Conservation (phyloP, 2,797 vertebrate species). For the Hemitrygon akajei region DNA sequence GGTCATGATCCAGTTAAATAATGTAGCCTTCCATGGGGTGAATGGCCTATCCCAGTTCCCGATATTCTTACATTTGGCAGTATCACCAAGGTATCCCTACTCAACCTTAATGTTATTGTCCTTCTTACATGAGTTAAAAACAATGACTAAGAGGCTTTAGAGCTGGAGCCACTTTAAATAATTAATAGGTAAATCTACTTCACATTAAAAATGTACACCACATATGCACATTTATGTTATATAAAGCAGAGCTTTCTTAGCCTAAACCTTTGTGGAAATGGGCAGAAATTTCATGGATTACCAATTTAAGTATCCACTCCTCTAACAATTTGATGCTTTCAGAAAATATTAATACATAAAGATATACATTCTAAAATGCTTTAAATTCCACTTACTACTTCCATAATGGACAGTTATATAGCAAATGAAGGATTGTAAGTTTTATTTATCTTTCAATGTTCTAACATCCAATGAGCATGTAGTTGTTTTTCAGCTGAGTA, state of each 20-base stretch:
- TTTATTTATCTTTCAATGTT: background rate
- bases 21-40: background rate
- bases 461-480: background rate
- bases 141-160: background rate
- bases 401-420: background rate
- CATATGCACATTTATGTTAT: background rate
- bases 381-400: background rate
- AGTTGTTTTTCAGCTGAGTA: background rate
- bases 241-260: background rate
- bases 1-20: background rate
- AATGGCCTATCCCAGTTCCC: background rate
- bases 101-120: slow-evolving; percentile 2
- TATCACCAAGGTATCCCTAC: background rate
- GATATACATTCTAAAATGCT: background rate
- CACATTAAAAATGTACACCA: slow-evolving; percentile 8
- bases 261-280: background rate
- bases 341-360: background rate
- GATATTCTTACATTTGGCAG: background rate
- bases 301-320: background rate
- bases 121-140: background rate
- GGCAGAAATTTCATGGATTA: background rate
- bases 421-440: background rate
- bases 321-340: background rate
- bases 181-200: slow-evolving; percentile 9
- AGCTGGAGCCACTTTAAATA: slow-evolving; percentile 11